A percentile compares a stretch with the other conserved stretches of the same genome.
phyloP scores from a whole-genome alignment of 2,888 invertebrate genomes.

The Volucella inflata region DNA sequence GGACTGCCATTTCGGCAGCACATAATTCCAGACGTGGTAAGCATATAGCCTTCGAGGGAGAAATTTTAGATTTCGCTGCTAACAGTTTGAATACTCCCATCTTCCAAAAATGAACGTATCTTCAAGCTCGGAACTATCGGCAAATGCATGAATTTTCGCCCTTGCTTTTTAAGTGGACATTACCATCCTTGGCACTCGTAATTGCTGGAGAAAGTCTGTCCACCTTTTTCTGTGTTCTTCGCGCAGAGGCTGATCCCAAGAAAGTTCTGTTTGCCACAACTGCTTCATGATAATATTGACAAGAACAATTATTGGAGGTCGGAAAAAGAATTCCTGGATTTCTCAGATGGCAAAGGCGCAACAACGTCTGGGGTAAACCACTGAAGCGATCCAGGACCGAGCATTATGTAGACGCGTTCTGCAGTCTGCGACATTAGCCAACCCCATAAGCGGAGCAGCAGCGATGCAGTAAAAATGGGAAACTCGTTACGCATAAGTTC shows the following conservation, averaged over 20 bases:
- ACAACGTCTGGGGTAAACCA: too few relatives aligned
- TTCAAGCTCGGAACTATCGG: slow-evolving; percentile 74
- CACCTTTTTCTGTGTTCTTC: slow-evolving; percentile 49
- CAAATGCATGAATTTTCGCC: too few relatives aligned
- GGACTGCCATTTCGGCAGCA: too few relatives aligned
- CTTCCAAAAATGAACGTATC: slow-evolving; percentile 56
- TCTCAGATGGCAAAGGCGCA: too few relatives aligned
- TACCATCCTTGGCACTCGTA: slow-evolving; percentile 2
- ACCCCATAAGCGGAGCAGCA: too few relatives aligned
- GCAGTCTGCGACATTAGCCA: too few relatives aligned
- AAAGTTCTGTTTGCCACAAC: slow-evolving; percentile 73
- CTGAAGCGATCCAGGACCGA: too few relatives aligned
- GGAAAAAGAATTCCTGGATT: too few relatives aligned
- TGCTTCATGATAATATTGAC: slow-evolving; percentile 76
- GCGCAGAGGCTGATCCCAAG: slow-evolving; percentile 76
- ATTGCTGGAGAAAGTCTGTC: slow-evolving; percentile 31
- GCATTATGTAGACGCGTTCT: too few relatives aligned
- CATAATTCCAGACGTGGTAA: slow-evolving; percentile 77
- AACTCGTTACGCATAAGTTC: too few relatives aligned
- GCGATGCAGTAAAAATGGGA: too few relatives aligned
- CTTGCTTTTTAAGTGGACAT: not conserved
- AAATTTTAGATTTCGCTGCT: slow-evolving; percentile 76
- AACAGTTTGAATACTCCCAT: slow-evolving; percentile 58
- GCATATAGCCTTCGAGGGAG: slow-evolving; percentile 73
- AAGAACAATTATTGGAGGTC: slow-evolving; percentile 62